phyloP scores from a whole-genome alignment of 2,113 vertebrate species.

The Sceloporus tristichus region DNA sequence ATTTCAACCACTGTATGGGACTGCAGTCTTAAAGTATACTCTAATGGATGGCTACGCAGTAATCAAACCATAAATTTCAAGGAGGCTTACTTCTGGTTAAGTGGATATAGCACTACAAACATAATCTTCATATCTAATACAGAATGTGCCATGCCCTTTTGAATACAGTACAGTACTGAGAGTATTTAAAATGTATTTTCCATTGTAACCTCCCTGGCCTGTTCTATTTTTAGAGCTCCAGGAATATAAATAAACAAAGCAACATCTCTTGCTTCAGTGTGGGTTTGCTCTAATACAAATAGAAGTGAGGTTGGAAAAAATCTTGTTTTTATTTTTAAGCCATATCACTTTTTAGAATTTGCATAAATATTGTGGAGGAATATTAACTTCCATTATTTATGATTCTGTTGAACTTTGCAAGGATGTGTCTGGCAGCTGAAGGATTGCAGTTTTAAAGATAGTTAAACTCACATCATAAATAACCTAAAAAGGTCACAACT shows the following conservation, averaged over 20 bases:
- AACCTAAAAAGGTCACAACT: conserved; percentile 76
- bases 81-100: neutral
- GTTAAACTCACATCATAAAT: conserved; percentile 78
- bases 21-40: neutral
- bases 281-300: conserved; percentile 57
- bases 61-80: neutral
- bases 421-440: conserved; percentile 75
- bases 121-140: neutral
- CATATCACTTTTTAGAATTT: conserved; percentile 69
- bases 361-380: conserved; percentile 72
- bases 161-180: too few relatives aligned
- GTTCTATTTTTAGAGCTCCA: neutral
- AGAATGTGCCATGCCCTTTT: neutral
- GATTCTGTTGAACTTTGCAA: conserved; percentile 82
- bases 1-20: too few relatives aligned
- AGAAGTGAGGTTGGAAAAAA: conserved; percentile 50
- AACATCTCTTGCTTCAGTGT: neutral
- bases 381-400: conserved; percentile 83
- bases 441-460: conserved; percentile 75
- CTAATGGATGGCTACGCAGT: neutral
- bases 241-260: conserved; percentile 14
- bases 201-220: neutral
- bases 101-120: neutral
- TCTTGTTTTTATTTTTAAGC: conserved; percentile 71
- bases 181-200: neutral